phyloP scores from a whole-genome alignment of 1,140 invertebrate genomes.

The Zaprionus nigranus region DNA sequence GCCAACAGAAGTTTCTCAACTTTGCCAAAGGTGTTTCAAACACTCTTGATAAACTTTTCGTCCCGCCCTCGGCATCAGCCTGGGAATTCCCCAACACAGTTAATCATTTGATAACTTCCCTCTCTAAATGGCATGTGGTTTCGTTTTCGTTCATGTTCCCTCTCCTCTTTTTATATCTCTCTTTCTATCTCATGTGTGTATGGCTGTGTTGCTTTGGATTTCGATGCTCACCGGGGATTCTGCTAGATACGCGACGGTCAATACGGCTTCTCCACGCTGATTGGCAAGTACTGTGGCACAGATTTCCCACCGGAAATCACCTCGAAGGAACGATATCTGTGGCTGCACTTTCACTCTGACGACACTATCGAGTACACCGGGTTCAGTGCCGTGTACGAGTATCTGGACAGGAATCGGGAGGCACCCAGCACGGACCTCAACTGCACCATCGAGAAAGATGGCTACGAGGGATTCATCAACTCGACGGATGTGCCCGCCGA shows the following conservation, averaged over 20 bases:
- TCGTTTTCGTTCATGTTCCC: conserved; percentile 9
- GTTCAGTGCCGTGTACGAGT: conserved; percentile 92
- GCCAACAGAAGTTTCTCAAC: not conserved
- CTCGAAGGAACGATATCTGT: conserved; percentile 91
- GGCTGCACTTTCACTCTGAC: conserved; percentile 94
- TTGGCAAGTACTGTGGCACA: conserved; percentile 90
- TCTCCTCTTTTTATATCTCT: not conserved
- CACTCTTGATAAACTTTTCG: not conserved
- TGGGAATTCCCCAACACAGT: not conserved
- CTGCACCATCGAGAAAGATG: conserved; percentile 76
- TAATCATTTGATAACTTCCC: conserved; percentile 26
- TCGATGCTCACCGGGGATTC: not conserved
- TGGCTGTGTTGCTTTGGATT: not conserved
- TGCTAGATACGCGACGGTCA: conserved; percentile 89
- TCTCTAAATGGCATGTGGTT: conserved; percentile 27
- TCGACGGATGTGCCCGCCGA: conserved; percentile 72
- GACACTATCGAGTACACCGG: conserved; percentile 93
- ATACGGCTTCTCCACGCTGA: conserved; percentile 91
- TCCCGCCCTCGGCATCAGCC: not conserved
- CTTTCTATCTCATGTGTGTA: too few species aligned
- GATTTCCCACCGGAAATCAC: conserved; percentile 91
- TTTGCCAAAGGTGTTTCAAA: not conserved
- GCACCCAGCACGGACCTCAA: conserved; percentile 79
- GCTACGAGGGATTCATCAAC: conserved; percentile 77
- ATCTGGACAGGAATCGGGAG: conserved; percentile 86